These are phyloP conservation scores for Fregata magnificens DNA, from an alignment of 2,113 vertebrate species.

Conservation along the genomic window DNA sequence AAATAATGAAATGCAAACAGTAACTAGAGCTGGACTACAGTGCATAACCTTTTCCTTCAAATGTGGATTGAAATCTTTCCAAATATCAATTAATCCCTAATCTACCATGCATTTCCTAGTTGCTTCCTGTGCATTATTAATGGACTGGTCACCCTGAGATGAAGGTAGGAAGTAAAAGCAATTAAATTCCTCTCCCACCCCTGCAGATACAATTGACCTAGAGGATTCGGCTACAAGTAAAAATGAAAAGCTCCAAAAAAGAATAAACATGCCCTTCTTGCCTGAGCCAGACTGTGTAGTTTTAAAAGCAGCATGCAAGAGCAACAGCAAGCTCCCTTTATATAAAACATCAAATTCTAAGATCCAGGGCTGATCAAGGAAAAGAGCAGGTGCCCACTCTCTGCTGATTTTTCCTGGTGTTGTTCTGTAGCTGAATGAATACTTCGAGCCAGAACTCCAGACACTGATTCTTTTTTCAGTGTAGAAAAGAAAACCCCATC, in stretches of 20 bases:
- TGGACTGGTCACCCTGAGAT: conserved; percentile 68
- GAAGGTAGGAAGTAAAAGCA: conserved; percentile 72
- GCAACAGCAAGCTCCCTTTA: neutral
- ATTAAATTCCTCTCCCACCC: conserved; percentile 67
- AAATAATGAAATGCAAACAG: conserved; percentile 41
- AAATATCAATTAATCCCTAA: conserved; percentile 75
- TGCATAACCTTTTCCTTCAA: conserved; percentile 57
- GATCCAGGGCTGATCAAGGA: conserved; percentile 3
- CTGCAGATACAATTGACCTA: conserved; percentile 70
- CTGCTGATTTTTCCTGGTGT: neutral
- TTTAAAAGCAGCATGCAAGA: neutral
- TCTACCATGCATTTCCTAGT: conserved; percentile 68
- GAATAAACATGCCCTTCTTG: conserved; percentile 28
- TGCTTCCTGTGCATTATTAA: conserved; percentile 72
- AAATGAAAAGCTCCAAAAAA: conserved; percentile 42
- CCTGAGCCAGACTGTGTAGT: neutral
- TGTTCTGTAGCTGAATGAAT: conserved; percentile 10
- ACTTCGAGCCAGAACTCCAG: conserved; percentile 18
- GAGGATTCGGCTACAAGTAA: conserved; percentile 54
- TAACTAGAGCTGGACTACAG: conserved; percentile 31
- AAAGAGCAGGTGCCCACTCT: neutral
- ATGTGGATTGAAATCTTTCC: conserved; percentile 71
- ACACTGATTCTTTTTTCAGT: conserved; percentile 43
- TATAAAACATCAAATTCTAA: neutral
- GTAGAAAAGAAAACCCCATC: conserved; percentile 27